phyloP scores from a whole-genome alignment of 2,797 vertebrate genomes.

The Hybognathus amarus region DNA sequence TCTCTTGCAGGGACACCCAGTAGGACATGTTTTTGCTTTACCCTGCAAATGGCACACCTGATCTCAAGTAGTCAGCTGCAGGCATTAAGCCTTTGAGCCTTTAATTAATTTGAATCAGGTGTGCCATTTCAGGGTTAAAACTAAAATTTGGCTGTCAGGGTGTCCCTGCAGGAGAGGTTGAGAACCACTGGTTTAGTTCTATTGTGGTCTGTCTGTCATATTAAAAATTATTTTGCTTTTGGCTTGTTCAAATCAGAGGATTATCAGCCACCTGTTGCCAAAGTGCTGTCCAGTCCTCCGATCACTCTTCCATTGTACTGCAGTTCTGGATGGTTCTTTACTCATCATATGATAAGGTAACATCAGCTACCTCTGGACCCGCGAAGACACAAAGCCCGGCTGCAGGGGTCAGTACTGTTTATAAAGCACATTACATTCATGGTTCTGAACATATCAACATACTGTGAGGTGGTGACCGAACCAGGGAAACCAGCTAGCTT shows the following conservation, averaged over 20 bases:
- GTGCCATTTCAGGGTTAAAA: no score
- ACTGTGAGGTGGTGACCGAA: not conserved
- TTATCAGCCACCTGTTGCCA: conserved; percentile 88
- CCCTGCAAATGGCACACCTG: no score
- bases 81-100: no score
- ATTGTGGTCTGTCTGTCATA: not conserved
- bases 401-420: conserved; percentile 86
- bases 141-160: no score
- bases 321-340: conserved; percentile 88
- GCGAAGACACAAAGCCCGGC: conserved; percentile 93
- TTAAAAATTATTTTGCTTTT: not conserved
- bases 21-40: no score
- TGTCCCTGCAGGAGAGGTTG: no score
- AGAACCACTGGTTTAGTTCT: no score
- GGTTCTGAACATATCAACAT: not conserved
- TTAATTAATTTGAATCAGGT: no score
- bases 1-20: no score
- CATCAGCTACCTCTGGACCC: conserved; percentile 88
- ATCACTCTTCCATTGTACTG: conserved; percentile 85
- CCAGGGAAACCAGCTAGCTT: not conserved
- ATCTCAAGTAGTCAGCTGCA: no score
- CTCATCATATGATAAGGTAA: conserved; percentile 92
- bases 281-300: conserved; percentile 81
- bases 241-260: conserved; percentile 77
- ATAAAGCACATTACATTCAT: not conserved